Evolutionary conservation across 1,140 invertebrate genomes (phyloP).

Genomic region (Drosophila mayri): DNA sequence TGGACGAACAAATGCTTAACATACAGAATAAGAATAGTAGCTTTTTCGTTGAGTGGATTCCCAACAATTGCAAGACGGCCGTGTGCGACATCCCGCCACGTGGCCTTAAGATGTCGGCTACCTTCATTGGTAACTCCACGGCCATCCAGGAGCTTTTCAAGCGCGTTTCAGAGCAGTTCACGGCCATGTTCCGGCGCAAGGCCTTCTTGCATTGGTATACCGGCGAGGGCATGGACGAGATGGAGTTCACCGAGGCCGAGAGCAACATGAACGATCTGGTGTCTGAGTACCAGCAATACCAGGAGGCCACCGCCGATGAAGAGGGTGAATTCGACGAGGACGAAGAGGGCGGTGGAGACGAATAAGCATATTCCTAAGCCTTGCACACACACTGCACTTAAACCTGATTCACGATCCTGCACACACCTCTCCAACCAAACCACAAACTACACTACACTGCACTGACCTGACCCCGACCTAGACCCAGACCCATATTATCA

Average conservation of each 20-base stretch:
- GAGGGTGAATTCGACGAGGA: slow-evolving; percentile 90
- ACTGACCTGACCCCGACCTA: too few species aligned
- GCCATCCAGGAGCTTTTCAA: slow-evolving; percentile 91
- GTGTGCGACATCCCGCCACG: slow-evolving; percentile 90
- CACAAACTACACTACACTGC: neutral
- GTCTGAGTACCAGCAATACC: slow-evolving; percentile 96
- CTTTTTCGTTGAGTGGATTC: slow-evolving; percentile 95
- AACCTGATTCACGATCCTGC: slow-evolving; percentile 7
- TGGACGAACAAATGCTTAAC: slow-evolving; percentile 90
- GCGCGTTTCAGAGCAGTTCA: slow-evolving; percentile 89
- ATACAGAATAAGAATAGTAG: slow-evolving; percentile 93
- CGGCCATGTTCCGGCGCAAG: slow-evolving; percentile 91
- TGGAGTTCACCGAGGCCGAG: slow-evolving; percentile 93
- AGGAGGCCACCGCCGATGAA: slow-evolving; percentile 90
- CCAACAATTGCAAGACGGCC: slow-evolving; percentile 91
- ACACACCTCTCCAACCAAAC: neutral
- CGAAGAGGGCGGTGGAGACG: slow-evolving; percentile 86
- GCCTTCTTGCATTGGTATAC: slow-evolving; percentile 93
- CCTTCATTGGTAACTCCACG: slow-evolving; percentile 90
- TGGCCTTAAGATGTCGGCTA: slow-evolving; percentile 90
- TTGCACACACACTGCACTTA: neutral
- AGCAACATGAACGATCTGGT: slow-evolving; percentile 93
- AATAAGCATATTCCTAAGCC: slow-evolving; percentile 58
- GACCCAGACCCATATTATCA: neutral
- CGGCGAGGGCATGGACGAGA: slow-evolving; percentile 94